Percentiles rank a stretch among this genome's conserved stretches.
phyloP scores from a whole-genome alignment of 2,888 invertebrate species.

The Megastigmus dorsalis region DNA sequence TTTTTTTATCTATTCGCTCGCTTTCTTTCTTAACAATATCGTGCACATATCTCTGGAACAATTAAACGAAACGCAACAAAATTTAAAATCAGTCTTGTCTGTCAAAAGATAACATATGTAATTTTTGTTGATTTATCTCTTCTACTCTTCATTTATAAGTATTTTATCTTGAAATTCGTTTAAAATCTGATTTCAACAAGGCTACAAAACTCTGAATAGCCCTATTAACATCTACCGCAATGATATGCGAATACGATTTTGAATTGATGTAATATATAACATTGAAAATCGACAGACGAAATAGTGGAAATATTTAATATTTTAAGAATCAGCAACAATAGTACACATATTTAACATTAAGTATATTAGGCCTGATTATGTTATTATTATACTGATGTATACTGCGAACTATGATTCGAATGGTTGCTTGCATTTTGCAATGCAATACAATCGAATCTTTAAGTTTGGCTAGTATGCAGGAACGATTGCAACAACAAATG shows the following conservation, averaged over 20 bases:
- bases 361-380: conserved; percentile 73
- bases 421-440: conserved; percentile 38
- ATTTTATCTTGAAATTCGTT: conserved; percentile 22
- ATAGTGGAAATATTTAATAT: conserved; percentile 63
- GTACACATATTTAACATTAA: conserved; percentile 71
- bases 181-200: conserved; percentile 10
- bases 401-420: conserved; percentile 47
- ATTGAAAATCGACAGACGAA: conserved; percentile 69
- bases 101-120: conserved; percentile 59
- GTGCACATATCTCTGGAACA: conserved; percentile 30
- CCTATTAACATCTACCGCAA: conserved; percentile 41
- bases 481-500: conserved; percentile 48
- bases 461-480: conserved; percentile 46
- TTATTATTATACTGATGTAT: conserved; percentile 63
- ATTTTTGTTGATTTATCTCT: conserved; percentile 48
- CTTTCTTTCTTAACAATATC: conserved; percentile 38
- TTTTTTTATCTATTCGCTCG: conserved; percentile 12
- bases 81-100: conserved; percentile 63
- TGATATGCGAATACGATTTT: conserved; percentile 51
- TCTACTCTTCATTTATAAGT: not conserved
- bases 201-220: conserved; percentile 20
- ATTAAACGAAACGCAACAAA: conserved; percentile 47
- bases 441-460: conserved; percentile 31
- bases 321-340: conserved; percentile 72
- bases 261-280: conserved; percentile 58